Evolutionary conservation across 2,888 invertebrate genomes (phyloP), one percentile per base, ranked within the genome.

Genomic region (Hedya salicella): DNA sequence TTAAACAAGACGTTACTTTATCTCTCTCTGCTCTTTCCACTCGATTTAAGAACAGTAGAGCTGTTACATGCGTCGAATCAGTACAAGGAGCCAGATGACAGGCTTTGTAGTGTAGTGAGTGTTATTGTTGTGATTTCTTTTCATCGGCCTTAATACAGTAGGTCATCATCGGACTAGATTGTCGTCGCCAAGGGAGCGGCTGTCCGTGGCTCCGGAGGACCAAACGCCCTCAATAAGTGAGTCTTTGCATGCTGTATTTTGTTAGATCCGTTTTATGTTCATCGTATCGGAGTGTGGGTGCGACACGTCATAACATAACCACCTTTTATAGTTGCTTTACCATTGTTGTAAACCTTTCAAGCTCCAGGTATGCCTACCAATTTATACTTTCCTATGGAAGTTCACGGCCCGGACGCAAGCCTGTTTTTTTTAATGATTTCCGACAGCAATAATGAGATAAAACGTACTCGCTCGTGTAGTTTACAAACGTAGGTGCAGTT

Each of bases 111-210:
- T 89, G 87, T 75, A 78, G 88, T 89, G 88, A 79, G 89, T 90
- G 89, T 86, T 85, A 80, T 86, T 88, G 84, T 88, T 89, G 90
- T 90, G 91, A 85, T 89, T 87, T 88, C 85, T 85, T 87, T 85
- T 83, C 79, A 76, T 79, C 80, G 72, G 82, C 80, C 80, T 81
- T 81, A 83, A 82, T 82, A 80, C 77, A 85, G 87, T 90, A 66
- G 66, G 66, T 60, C 66, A 61, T 60, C 48, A 61, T 60, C 48
- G 91, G 78, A 86, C 89, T 76, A 89, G 83, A 86, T 90, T 81
- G 75, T 78, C 78, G 83, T 83, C 80, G 79, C 77, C 78, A 80
- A 79, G 86, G 85, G 83, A 86, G 77, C 78, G 44, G 32, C 76
- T 80, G 81, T 78, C 83, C 78, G 86, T 83, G 81, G 73, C 74